Evolutionary conservation across 1,140 invertebrate species (phyloP), one percentile per base, ranked within the genome.

Genomic region (Mya arenaria): DNA sequence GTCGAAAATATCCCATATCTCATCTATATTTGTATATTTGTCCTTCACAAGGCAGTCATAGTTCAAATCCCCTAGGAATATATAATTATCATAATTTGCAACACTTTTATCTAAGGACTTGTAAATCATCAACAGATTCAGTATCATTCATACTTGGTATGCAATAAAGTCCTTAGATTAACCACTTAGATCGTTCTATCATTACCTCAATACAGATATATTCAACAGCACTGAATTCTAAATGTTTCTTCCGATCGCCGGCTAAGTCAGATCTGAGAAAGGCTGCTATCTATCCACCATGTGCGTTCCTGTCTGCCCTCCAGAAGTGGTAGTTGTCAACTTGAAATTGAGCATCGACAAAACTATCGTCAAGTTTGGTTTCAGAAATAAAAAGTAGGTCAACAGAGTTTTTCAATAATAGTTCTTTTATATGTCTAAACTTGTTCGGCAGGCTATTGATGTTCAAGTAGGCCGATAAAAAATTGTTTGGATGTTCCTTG

Each of bases 331-430:
- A 77, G 39, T 78, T 78, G 30, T 83, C 73, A 34, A 83, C 62
- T 19, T 41, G 30, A 30, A 83, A 83, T 39, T 65, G 52, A 0
- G 82, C 73, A 56, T 83, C 39, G 2, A 66, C 30, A n/a, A 83
- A 83, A 71, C 62, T 48, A 5, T 41, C 73, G 52, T 83, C 73
- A 19, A 83, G 25, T 55, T 75, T 83, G 1, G 72, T 71, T 55
- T 83, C 81, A 32, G 81, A 69, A 19, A 77, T 56, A 63, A 83
- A 83, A 23, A 83, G 39, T 30, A 77, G 36, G 32, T 73, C 69
- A 56, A 73, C 28, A 34, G 25, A 34, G 32, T 73, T 73, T 73
- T 56, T 58, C 69, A 73, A 13, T 73, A 73, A 36, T 1, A 58
- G 48, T 6, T 73, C 69, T 73, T 73, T 73, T 17, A 73, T 56